Evolutionary conservation across 92 coral and sea anemone genomes (phyloP).

Genomic region (Ricordea florida): DNA sequence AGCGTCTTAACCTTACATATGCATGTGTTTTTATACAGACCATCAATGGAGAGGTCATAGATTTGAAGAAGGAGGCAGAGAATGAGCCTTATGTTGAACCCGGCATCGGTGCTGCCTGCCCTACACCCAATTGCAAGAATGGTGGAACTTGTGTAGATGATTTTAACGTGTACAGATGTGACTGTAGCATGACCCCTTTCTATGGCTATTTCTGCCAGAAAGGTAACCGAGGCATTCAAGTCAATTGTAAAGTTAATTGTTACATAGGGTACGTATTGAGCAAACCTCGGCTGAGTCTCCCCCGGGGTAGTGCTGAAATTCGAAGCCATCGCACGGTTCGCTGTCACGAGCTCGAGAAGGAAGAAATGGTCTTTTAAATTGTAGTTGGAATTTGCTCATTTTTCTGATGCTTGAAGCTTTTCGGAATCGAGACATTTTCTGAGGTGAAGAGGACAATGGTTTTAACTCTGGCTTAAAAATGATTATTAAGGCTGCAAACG

Average conservation of each 20-base stretch:
- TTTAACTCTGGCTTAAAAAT: no score
- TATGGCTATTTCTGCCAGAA: conserved; percentile 78
- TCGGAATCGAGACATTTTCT: no score
- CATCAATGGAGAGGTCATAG: conserved; percentile 70
- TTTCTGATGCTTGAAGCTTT: no score
- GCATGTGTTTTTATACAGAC: conserved; percentile 36
- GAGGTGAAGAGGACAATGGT: no score
- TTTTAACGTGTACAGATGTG: conserved; percentile 76
- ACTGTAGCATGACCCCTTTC: conserved; percentile 81
- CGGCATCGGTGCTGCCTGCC: conserved; percentile 77
- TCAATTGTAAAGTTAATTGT: neutral
- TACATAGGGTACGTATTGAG: neutral
- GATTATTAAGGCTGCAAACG: no score
- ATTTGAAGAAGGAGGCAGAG: conserved; percentile 60
- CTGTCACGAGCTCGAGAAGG: no score
- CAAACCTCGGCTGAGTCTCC: no score
- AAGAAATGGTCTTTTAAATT: no score
- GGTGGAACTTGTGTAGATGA: conserved; percentile 71
- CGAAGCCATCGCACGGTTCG: no score
- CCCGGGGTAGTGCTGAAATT: no score
- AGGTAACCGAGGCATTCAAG: conserved; percentile 32
- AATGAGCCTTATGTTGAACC: conserved; percentile 54
- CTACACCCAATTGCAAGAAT: conserved; percentile 34
- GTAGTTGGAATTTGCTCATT: no score
- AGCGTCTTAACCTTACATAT: no score